These are phyloP conservation scores for Oligia fasciuncula DNA, from an alignment of 2,888 invertebrate genomes.

Conservation along the genomic window DNA sequence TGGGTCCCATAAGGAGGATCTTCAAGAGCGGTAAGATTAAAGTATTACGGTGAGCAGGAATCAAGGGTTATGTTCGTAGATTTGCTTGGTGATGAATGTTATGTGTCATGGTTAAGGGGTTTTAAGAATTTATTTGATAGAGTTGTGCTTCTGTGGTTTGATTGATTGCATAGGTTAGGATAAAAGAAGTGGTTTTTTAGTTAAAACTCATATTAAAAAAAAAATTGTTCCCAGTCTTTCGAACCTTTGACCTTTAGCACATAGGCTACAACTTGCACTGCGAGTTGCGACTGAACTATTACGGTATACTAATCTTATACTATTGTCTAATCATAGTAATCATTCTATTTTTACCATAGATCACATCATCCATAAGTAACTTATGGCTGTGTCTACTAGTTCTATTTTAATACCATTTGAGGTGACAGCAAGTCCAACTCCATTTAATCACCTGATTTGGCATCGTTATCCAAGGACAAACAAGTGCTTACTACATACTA, in stretches of 20 bases:
- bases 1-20: conserved; percentile 44
- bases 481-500: conserved; percentile 5
- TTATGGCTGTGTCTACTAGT: background rate
- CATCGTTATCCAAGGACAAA: conserved; percentile 17
- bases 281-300: background rate
- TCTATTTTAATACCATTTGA: background rate
- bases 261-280: background rate
- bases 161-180: background rate
- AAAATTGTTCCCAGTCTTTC: background rate
- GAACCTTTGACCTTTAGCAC: background rate
- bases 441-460: conserved; percentile 5
- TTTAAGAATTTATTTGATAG: background rate
- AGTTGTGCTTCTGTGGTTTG: background rate
- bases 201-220: background rate
- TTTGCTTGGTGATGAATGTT: background rate
- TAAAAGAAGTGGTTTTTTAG: background rate
- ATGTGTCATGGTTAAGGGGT: background rate
- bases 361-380: background rate
- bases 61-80: conserved; percentile 8
- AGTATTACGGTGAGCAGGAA: conserved; percentile 30
- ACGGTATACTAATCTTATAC: background rate
- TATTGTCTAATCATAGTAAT: background rate
- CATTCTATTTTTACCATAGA: background rate
- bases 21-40: conserved; percentile 28
- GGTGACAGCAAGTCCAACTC: background rate